Percentiles rank a stretch among this genome's conserved stretches.
These are phyloP conservation scores for Andinoacara biseriatus DNA, from an alignment of 2,113 vertebrate species.

Conservation along the genomic window DNA sequence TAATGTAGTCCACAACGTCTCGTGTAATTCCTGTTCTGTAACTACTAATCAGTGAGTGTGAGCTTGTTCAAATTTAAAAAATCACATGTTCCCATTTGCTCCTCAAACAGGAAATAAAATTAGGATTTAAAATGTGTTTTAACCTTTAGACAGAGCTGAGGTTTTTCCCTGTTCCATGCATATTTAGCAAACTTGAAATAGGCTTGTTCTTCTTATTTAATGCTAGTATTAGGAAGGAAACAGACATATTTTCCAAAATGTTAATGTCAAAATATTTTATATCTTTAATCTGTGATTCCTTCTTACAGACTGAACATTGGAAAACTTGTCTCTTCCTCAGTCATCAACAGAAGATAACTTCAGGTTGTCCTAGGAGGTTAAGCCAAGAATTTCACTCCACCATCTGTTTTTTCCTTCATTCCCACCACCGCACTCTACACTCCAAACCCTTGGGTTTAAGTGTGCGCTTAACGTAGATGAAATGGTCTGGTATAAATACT, in stretches of 20 bases:
- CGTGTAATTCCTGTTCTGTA: not conserved
- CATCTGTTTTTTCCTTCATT: not conserved
- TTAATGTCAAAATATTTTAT: not conserved
- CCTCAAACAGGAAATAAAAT: not conserved
- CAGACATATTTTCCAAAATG: no score
- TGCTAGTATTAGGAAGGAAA: no score
- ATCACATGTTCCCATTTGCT: accelerated
- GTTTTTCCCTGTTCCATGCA: not conserved
- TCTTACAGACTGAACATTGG: not conserved
- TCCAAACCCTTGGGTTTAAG: not conserved
- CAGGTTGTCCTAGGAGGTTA: not conserved
- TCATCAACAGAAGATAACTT: not conserved
- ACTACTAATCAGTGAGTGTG: not conserved
- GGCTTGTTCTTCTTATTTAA: no score
- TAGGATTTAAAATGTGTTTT: not conserved
- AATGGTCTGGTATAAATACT: not conserved
- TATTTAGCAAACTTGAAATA: not conserved
- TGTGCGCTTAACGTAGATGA: not conserved
- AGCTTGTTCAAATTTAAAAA: not conserved
- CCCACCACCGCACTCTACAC: not conserved
- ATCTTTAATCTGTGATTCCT: not conserved
- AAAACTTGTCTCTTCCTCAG: not conserved
- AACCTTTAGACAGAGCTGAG: not conserved
- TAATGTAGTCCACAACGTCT: not conserved
- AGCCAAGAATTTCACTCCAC: not conserved